A percentile compares a stretch with the other conserved stretches of the same genome.
These are phyloP conservation scores for Stictonetta naevosa DNA, from an alignment of 2,113 vertebrate species.

Conservation along the genomic window DNA sequence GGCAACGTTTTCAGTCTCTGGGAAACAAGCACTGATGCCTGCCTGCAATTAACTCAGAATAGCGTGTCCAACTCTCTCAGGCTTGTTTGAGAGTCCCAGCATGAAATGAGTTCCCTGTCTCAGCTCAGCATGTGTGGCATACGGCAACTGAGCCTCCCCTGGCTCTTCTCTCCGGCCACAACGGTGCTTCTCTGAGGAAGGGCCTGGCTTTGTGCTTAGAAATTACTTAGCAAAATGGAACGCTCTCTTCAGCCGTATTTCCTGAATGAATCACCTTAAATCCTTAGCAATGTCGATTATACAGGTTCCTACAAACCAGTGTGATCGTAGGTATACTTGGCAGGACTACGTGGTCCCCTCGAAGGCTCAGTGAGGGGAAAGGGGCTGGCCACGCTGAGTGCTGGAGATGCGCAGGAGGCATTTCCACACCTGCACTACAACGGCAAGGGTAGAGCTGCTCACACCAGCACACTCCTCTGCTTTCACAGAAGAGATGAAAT, in stretches of 20 bases:
- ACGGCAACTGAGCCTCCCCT: rapidly evolving
- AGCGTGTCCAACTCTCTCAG: not conserved
- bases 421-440: not conserved
- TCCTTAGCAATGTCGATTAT: rapidly evolving
- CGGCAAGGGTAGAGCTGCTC: not conserved
- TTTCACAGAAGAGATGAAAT: conserved; percentile 25
- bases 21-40: not conserved
- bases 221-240: not conserved
- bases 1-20: not conserved
- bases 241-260: not conserved
- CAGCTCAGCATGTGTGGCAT: not conserved
- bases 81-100: not conserved
- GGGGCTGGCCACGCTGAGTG: not conserved
- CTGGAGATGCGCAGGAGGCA: not conserved
- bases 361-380: rapidly evolving
- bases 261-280: not conserved
- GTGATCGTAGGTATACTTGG: not conserved
- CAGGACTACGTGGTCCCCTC: not conserved
- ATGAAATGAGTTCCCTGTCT: not conserved
- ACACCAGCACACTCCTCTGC: not conserved
- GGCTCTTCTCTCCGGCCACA: not conserved
- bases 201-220: not conserved
- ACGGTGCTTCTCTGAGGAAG: not conserved
- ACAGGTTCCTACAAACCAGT: not conserved
- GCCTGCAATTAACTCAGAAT: not conserved